These are phyloP conservation scores for Gobio gobio DNA, from an alignment of 2,113 vertebrate genomes.

Conservation along the genomic window DNA sequence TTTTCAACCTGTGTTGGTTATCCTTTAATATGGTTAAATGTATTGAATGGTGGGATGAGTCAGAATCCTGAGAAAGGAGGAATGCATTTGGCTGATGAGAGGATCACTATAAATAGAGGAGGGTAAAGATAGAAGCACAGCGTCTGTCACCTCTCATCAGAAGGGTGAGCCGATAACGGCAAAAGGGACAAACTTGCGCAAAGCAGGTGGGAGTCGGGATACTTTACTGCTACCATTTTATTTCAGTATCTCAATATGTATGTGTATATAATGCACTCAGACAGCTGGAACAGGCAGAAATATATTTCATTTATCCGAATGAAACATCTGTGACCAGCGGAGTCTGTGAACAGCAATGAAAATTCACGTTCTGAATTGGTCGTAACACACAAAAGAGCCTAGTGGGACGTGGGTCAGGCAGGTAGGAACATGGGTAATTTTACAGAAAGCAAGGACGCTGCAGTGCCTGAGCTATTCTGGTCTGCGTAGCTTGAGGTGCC, in stretches of 20 bases:
- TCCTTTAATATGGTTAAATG: conserved; percentile 37
- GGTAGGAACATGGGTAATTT: conserved; percentile 53
- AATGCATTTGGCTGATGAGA: conserved; percentile 43
- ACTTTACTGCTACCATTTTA: conserved; percentile 1
- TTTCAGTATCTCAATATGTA: conserved; percentile 18
- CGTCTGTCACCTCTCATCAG: conserved; percentile 33
- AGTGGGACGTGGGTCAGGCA: conserved; percentile 41
- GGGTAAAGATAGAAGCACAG: conserved; percentile 24
- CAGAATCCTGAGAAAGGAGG: conserved; percentile 26
- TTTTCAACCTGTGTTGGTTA: neutral
- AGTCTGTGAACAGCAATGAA: conserved; percentile 2
- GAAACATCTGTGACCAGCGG: conserved; percentile 13
- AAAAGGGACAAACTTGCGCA: neutral
- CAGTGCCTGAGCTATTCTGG: conserved; percentile 52
- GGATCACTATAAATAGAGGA: conserved; percentile 44
- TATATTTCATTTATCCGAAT: conserved; percentile 19
- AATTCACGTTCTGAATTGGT: neutral
- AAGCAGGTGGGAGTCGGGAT: conserved; percentile 18
- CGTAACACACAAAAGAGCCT: conserved; percentile 34
- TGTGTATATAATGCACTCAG: neutral
- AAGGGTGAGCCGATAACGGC: conserved; percentile 26
- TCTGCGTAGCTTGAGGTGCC: conserved; percentile 51
- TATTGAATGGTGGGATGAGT: conserved; percentile 28
- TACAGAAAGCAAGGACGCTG: conserved; percentile 36
- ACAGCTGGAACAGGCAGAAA: conserved; percentile 7